Conservation (phyloP, 2,797 vertebrate species). For the Anas acuta region DNA sequence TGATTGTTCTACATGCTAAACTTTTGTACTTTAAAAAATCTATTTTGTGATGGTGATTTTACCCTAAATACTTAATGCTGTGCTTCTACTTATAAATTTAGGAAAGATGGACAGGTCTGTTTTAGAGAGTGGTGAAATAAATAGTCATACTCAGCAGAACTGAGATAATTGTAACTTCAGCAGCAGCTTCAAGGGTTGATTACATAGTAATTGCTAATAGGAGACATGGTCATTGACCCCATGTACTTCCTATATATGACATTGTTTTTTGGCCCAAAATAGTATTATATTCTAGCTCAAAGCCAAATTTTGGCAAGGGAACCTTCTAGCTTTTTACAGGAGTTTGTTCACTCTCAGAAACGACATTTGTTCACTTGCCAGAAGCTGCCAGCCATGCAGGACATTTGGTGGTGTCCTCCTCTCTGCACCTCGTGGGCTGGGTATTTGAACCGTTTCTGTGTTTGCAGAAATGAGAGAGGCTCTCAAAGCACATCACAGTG, state of each 20-base stretch:
- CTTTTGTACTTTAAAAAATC: not conserved
- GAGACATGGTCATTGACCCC: not conserved
- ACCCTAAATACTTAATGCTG: fast-evolving
- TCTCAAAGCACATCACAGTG: not conserved
- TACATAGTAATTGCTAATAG: not conserved
- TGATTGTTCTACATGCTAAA: not conserved
- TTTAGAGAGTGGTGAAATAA: not conserved
- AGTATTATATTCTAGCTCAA: not conserved
- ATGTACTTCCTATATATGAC: not conserved
- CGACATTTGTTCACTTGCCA: not conserved
- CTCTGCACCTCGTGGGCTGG: not conserved
- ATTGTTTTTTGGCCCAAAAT: not conserved
- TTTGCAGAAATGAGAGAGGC: not conserved
- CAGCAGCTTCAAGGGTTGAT: not conserved
- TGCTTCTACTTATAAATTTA: not conserved
- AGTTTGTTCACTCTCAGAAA: not conserved
- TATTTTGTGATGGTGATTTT: not conserved
- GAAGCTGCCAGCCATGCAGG: not conserved
- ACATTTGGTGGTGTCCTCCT: not conserved
- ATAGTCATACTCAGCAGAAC: not conserved
- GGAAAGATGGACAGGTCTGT: not conserved
- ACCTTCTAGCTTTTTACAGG: not conserved
- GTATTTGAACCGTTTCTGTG: not conserved
- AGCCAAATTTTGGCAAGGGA: not conserved
- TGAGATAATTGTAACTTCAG: not conserved